phyloP scores from a whole-genome alignment of 1,140 invertebrate genomes.

The Plutomurus gul region DNA sequence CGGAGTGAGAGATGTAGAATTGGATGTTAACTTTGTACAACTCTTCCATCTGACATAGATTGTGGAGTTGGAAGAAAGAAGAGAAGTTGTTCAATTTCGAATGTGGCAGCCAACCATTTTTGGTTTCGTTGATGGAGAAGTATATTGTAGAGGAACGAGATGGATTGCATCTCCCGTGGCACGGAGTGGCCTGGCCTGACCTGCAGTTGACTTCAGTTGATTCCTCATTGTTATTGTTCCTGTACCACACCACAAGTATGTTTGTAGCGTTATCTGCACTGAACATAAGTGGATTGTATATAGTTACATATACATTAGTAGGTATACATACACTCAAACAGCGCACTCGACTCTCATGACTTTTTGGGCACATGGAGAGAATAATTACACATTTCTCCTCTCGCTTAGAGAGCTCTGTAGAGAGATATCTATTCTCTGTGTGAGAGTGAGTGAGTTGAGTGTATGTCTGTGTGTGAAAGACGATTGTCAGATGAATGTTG shows the following conservation, averaged over 20 bases:
- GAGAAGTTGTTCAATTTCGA: conserved; percentile 6
- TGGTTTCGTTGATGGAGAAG: background rate
- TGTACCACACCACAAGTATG: background rate
- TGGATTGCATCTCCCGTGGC: conserved; percentile 12
- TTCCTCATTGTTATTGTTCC: background rate
- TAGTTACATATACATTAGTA: background rate
- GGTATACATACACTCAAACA: conserved; percentile 3
- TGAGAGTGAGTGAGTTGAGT: background rate
- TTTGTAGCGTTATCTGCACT: background rate
- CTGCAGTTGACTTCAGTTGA: background rate
- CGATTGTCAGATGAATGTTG: background rate
- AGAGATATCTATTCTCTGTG: background rate
- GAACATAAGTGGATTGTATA: background rate
- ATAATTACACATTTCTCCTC: background rate
- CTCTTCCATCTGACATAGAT: background rate
- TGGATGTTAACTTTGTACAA: background rate
- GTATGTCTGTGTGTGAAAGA: too few relatives aligned
- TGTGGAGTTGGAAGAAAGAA: background rate
- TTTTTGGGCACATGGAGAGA: conserved; percentile 18
- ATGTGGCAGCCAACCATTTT: conserved; percentile 13
- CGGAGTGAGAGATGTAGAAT: too few relatives aligned
- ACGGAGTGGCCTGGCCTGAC: background rate
- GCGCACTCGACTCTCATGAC: background rate
- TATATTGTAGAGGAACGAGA: background rate
- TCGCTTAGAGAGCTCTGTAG: background rate